phyloP scores from a whole-genome alignment of 2,797 vertebrate genomes.

The Apodemus agrarius region DNA sequence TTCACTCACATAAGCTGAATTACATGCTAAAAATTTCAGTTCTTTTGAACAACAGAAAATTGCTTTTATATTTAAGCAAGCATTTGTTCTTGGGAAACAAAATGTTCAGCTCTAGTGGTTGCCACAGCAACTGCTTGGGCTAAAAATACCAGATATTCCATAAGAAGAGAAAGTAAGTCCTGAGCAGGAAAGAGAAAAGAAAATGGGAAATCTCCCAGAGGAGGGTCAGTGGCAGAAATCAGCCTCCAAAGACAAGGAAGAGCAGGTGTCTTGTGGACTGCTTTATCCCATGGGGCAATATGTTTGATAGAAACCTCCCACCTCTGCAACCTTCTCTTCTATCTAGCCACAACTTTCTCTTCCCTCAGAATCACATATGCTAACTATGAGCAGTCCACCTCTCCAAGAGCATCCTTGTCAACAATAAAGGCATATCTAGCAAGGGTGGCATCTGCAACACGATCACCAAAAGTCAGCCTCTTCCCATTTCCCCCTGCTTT shows the following conservation, averaged over 20 bases:
- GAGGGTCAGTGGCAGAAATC: not conserved
- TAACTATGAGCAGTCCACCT: not conserved
- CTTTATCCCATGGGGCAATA: not conserved
- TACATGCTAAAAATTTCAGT: constrained; percentile 84
- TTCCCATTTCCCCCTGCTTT: not conserved
- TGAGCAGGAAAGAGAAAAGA: constrained; percentile 74
- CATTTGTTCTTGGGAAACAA: constrained; percentile 89
- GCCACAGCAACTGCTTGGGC: constrained; percentile 87
- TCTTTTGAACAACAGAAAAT: constrained; percentile 87
- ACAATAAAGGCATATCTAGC: not conserved
- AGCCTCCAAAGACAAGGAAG: not conserved
- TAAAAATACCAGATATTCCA: constrained; percentile 88
- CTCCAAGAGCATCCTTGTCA: not conserved
- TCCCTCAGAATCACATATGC: not conserved
- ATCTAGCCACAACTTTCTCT: too few relatives aligned
- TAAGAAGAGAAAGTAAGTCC: constrained; percentile 83
- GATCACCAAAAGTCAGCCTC: not conserved
- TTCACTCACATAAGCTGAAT: constrained; percentile 80
- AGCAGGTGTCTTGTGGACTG: not conserved
- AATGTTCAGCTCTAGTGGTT: constrained; percentile 89
- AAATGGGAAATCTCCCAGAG: constrained; percentile 58
- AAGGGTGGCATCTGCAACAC: not conserved
- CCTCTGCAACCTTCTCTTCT: too few relatives aligned
- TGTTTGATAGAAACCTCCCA: not conserved
- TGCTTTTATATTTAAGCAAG: constrained; percentile 88